These are phyloP conservation scores for Elephas maximus DNA, from an alignment of 2,113 vertebrate species.

Conservation along the genomic window DNA sequence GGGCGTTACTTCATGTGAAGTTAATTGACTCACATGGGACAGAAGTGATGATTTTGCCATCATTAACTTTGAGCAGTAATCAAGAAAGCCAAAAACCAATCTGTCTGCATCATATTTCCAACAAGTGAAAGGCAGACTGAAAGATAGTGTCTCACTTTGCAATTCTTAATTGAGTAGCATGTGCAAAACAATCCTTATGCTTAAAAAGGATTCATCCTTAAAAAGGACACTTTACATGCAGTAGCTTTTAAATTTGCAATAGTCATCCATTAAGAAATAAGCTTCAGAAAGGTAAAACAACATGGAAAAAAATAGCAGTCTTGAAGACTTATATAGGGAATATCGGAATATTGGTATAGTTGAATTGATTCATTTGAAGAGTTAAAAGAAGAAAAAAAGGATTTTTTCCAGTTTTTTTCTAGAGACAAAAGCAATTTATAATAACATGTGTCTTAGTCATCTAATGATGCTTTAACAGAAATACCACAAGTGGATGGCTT, in stretches of 20 bases:
- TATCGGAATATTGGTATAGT: neutral
- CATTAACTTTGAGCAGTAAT: neutral
- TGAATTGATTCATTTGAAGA: neutral
- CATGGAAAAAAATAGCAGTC: neutral
- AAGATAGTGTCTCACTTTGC: neutral
- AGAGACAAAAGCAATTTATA: neutral
- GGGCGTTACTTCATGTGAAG: neutral
- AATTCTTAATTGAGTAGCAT: constrained; percentile 2
- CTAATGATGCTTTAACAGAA: too few relatives aligned
- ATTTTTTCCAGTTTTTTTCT: neutral
- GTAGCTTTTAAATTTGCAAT: neutral
- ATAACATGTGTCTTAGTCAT: neutral
- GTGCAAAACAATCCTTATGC: neutral
- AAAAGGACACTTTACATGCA: neutral
- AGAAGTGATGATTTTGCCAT: neutral
- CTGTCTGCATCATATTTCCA: neutral
- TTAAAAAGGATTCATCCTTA: neutral
- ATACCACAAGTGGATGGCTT: too few relatives aligned
- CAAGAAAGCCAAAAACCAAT: neutral
- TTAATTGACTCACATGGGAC: neutral
- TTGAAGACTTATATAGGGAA: neutral
- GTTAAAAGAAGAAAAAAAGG: neutral
- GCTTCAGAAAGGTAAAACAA: neutral
- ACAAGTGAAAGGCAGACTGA: neutral
- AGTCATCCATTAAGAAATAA: neutral